Evolutionary conservation across 1,140 invertebrate species (phyloP), one percentile per base, ranked within the genome.

Genomic region (Achatina immaculata): DNA sequence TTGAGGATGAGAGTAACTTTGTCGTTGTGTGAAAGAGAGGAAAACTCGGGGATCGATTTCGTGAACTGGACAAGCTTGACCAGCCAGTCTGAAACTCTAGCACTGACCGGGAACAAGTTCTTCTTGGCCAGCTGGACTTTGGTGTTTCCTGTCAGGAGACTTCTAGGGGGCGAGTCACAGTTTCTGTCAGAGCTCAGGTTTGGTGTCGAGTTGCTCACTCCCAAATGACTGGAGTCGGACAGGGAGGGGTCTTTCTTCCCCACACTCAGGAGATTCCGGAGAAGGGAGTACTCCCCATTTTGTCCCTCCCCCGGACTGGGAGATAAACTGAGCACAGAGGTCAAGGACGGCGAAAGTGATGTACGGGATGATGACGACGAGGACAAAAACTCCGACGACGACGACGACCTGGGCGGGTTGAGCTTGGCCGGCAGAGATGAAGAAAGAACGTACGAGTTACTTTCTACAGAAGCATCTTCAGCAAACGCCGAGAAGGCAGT

Each of bases 1-100:
- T 88, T 86, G 42, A 89, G 78, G 21, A 91, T 83, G 24, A 91
- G 81, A n/a, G 88, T 87, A n/a, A 89, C 62, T 82, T 88, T 86
- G 84, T 91, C 90, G 76, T 88, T 86, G 66, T 88, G 86, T 45
- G 88, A 85, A 68, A 91, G 83, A 40, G 81, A 81, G 19, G 76
- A 65, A 83, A 90, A 91, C 69, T 89, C 87, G 38, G 88, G 89
- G 84, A 89, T 87, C 34, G 88, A 87, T 78, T 88, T 87, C 16
- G 87, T 85, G 83, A 90, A 91, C 45, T 87, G 85, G 28, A 90
- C 86, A n/a, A 88, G 85, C 84, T 90, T 89, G n/a, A 88, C 85
- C 31, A 91, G 82, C 89, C 89, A 90, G 83, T 91, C 89, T 7
- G 88, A 88, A 21, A 91, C 89, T 6, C 89, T 81, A 28, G 89